These are phyloP conservation scores for Achatina immaculata DNA, from an alignment of 1,140 invertebrate species.

Conservation along the genomic window DNA sequence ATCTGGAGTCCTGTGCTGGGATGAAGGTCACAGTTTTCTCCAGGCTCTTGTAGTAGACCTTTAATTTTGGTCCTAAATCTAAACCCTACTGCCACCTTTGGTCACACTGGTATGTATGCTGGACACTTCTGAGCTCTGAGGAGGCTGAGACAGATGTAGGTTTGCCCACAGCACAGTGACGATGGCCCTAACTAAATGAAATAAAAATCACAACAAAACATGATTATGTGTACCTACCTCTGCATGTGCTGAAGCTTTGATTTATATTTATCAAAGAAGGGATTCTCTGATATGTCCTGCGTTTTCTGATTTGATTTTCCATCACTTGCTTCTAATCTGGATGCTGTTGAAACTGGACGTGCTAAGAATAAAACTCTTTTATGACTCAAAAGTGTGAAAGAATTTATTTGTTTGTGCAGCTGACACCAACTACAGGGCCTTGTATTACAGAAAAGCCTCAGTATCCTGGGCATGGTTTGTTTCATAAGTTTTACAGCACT, in stretches of 20 bases:
- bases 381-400: not conserved
- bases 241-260: conserved; percentile 33
- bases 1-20: no score
- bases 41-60: no score
- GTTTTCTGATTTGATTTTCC: conserved; percentile 1
- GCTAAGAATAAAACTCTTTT: not conserved
- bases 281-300: conserved; percentile 21
- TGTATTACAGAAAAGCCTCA: not conserved
- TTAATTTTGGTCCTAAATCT: no score
- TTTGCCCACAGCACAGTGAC: no score
- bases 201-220: no score
- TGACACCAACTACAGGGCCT: not conserved
- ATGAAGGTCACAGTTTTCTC: no score
- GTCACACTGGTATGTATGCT: no score
- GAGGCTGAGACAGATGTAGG: no score
- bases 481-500: no score
- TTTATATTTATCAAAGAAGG: conserved; percentile 35
- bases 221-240: not conserved
- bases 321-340: not conserved
- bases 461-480: not conserved
- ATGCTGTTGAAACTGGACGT: not conserved
- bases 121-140: no score
- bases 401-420: not conserved
- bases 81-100: no score
- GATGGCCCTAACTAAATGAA: no score